These are phyloP conservation scores for Scartelaos histophorus DNA, from an alignment of 2,113 vertebrate species.

Conservation along the genomic window DNA sequence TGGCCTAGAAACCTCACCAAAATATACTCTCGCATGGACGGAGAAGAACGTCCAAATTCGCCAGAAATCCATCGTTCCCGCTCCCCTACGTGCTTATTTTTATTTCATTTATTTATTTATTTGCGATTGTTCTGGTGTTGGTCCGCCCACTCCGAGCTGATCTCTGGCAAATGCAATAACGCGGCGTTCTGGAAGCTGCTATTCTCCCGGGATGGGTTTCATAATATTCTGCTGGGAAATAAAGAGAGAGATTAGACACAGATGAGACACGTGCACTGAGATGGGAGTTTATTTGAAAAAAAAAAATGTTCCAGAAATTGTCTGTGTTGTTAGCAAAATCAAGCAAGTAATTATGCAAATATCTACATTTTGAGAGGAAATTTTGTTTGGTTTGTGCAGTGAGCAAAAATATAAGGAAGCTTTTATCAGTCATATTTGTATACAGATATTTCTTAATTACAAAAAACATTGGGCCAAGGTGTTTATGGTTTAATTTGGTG, in stretches of 20 bases:
- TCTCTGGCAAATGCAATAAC: background rate
- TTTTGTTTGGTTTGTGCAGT: too few relatives aligned
- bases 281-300: background rate
- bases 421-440: too few relatives aligned
- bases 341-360: too few relatives aligned
- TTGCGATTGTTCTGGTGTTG: conserved; percentile 1
- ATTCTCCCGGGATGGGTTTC: background rate
- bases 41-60: background rate
- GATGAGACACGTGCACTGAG: background rate
- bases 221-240: conserved; percentile 1
- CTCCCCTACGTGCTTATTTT: background rate
- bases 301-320: background rate
- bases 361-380: too few relatives aligned
- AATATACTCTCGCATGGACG: background rate
- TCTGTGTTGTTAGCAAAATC: background rate
- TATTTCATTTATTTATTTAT: background rate
- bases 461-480: too few relatives aligned
- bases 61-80: background rate
- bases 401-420: too few relatives aligned
- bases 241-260: background rate
- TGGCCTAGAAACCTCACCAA: background rate
- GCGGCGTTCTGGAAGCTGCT: background rate
- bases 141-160: background rate
- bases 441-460: too few relatives aligned
- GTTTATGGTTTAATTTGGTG: too few relatives aligned